Conservation (phyloP, 2,888 invertebrate species). For the Rutpela maculata region DNA sequence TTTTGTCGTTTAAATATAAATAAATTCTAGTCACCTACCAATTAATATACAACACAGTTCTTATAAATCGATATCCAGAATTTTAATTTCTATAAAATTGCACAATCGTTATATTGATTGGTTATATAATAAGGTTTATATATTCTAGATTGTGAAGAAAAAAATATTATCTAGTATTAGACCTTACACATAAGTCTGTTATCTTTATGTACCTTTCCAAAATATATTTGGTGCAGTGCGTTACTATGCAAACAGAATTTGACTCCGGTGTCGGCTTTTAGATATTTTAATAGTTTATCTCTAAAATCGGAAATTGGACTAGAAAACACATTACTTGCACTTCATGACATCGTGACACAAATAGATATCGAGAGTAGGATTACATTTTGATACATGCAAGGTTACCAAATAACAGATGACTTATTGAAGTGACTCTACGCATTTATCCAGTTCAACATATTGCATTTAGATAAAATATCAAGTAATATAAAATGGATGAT, state of each 20-base stretch:
- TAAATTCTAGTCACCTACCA: constrained; percentile 26
- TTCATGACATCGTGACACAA: too few relatives aligned
- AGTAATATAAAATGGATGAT: too few relatives aligned
- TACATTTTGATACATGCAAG: too few relatives aligned
- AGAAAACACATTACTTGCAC: too few relatives aligned
- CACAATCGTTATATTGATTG: not conserved
- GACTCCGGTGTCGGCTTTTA: not conserved
- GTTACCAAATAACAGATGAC: too few relatives aligned
- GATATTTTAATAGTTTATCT: not conserved
- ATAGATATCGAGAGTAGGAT: too few relatives aligned
- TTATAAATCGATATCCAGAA: not conserved
- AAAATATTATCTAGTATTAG: constrained; percentile 7
- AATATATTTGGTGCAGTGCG: constrained; percentile 5
- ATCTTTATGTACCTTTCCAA: constrained; percentile 6
- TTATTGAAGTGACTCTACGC: too few relatives aligned
- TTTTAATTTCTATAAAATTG: not conserved
- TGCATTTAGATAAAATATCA: too few relatives aligned
- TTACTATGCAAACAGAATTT: constrained; percentile 29
- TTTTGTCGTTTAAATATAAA: constrained; percentile 14
- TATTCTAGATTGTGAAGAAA: not conserved
- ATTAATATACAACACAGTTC: constrained; percentile 32
- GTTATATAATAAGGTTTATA: not conserved
- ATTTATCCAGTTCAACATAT: too few relatives aligned
- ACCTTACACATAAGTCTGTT: not conserved
- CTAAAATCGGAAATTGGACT: not conserved